These are phyloP conservation scores for Astreopora myriophthalma DNA, from an alignment of 64 coral and sea anemone species.

Conservation along the genomic window DNA sequence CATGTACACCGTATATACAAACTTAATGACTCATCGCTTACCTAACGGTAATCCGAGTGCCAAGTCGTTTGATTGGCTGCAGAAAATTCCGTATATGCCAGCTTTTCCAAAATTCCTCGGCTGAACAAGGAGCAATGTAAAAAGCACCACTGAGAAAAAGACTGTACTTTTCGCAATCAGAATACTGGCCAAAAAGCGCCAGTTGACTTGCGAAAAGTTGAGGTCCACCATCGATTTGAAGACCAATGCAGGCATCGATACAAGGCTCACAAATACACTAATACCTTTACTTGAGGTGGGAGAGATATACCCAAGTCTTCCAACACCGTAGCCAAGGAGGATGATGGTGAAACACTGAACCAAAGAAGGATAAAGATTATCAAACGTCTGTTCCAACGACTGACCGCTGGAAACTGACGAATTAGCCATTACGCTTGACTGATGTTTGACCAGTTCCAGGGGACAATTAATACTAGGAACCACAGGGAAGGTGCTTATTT, in stretches of 20 bases:
- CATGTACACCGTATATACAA: background rate
- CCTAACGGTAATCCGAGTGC: conserved; percentile 83
- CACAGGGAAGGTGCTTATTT: too few relatives aligned
- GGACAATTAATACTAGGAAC: too few relatives aligned
- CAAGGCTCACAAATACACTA: conserved; percentile 67
- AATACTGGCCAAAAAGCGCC: conserved; percentile 79
- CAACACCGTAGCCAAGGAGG: conserved; percentile 81
- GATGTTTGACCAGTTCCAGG: background rate
- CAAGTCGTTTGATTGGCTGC: conserved; percentile 91
- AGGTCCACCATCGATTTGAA: conserved; percentile 81
- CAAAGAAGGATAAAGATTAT: conserved; percentile 83
- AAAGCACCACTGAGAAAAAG: conserved; percentile 64
- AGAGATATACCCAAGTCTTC: conserved; percentile 85
- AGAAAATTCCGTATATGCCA: conserved; percentile 87
- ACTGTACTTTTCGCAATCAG: conserved; percentile 79
- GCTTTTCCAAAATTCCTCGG: conserved; percentile 80
- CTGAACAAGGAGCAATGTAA: conserved; percentile 70
- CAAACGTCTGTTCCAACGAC: background rate
- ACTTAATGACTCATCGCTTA: conserved; percentile 14
- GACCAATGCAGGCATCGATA: conserved; percentile 75
- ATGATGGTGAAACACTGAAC: conserved; percentile 80
- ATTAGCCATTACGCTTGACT: background rate
- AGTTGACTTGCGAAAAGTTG: conserved; percentile 79
- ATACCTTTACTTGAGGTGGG: conserved; percentile 78
- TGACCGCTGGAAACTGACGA: background rate